Base-by-base conservation (phyloP, 2,888 invertebrate species). In the Ormyrus nitidulus region DNA sequence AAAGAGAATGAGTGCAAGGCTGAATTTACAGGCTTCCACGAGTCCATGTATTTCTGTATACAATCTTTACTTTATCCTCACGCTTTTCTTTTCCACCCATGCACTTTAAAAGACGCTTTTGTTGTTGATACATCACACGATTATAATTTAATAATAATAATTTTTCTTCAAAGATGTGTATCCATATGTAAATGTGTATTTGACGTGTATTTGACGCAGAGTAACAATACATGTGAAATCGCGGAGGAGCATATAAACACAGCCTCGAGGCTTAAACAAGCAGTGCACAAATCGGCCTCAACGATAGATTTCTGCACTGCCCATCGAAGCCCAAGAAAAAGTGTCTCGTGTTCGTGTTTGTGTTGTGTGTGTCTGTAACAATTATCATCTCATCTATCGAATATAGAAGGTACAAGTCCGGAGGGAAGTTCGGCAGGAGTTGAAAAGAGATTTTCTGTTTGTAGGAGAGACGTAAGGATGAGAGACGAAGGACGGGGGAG, bases 401-500 rank as follows among this genome's bases (percentile, higher is more conserved):
- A 82, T 81, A 66, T 62, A 54, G 73, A 53, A 51, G 61, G 83
- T 81, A 81, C 58, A 58, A 58, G 75, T 68, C 10, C 51, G 51
- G 51, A 54, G 65, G 56, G 19, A 54, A 56, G 64, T 34, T 4
- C 51, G 54, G 51, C 58, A 51, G 65, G 53, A 58, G 49, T 54
- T 13, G 56, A n/a, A 56, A 11, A 58, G 59, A 10, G 75, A 68
- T 10, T 34, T 34, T 34, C 34, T 34, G 34, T 34, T 34, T n/a
- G 84, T 83, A 85, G 85, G 83, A 85, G 84, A 85, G 86, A 85
- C 34, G 34, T 34, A 34, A 34, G 86, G 86, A 86, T 49, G 64
- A 65, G 46, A 44, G 56, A 49, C 7, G 87, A 86, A 85, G 87
- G 87, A 86, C 85, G 86, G 89, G 87, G 88, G 74, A 64, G 89